Percentiles rank a stretch among this genome's conserved stretches.
Evolutionary conservation across 2,888 invertebrate species (phyloP).

Genomic region (Nomada flava): DNA sequence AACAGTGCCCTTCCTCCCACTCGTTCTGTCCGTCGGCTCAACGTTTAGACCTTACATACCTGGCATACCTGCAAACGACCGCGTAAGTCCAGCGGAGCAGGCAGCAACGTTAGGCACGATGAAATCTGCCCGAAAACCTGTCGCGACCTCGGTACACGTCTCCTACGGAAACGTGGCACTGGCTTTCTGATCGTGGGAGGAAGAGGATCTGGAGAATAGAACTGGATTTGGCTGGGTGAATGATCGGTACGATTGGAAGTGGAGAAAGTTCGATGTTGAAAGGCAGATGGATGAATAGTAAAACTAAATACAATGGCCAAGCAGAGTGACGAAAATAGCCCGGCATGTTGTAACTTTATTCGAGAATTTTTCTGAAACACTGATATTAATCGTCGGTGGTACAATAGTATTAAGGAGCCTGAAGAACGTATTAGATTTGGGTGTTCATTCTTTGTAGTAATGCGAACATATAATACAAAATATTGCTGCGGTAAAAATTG

Average conservation of each 20-base stretch:
- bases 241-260: not conserved
- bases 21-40: slow-evolving; percentile 62
- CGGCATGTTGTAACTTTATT: not conserved
- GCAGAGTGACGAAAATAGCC: too few species aligned
- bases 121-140: slow-evolving; percentile 60
- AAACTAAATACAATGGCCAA: not conserved
- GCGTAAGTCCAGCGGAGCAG: slow-evolving; percentile 65
- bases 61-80: slow-evolving; percentile 73
- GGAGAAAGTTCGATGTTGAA: slow-evolving; percentile 4
- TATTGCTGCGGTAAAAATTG: not conserved
- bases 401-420: too few species aligned
- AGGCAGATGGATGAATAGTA: not conserved
- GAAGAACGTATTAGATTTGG: too few species aligned
- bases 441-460: not conserved
- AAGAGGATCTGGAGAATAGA: not conserved
- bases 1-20: slow-evolving; percentile 68
- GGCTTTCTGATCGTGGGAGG: not conserved
- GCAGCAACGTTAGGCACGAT: slow-evolving; percentile 48
- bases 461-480: not conserved
- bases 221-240: not conserved
- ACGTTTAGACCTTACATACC: slow-evolving; percentile 72
- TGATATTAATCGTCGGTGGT: too few species aligned
- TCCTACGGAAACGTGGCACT: slow-evolving; percentile 1
- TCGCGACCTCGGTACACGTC: slow-evolving; percentile 16
- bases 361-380: not conserved